Evolutionary conservation across 35 echinoderm and acorn worm species (phyloP), one percentile per base, ranked within the genome.

Genomic region (Lytechinus pictus): DNA sequence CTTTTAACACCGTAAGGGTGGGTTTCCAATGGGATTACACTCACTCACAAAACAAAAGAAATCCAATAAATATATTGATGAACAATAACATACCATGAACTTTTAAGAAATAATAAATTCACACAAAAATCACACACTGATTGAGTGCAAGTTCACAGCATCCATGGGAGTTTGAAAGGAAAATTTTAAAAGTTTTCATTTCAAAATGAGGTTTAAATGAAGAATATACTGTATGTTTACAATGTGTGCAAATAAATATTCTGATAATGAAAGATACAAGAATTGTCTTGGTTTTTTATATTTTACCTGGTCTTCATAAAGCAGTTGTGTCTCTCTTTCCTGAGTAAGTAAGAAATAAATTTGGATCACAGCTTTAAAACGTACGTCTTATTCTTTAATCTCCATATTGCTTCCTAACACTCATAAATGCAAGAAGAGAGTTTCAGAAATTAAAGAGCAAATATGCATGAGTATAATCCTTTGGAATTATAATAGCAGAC

Each of bases 241-340:
- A 16, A 79, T 24, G 21, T 79, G 21, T 79, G 66, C 66, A 79
- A 79, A 79, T 79, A 79, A 79, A 79, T 79, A 79, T 24, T 79
- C 66, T 79, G 66, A 79, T 79, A 79, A 79, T 1, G n/a, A 79
- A 14, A 79, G 66, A 79, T 79, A 79, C n/a, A 24, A 79, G 66
- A 24, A 16, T 79, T 79, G 33, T 79, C 6, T 79, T 79, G 66
- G 66, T 44, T 90, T 90, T 12, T 14, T 4, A 54, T 90, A 51
- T 90, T 10, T 90, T 90, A 90, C 88, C 88, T 90, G 88, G 88
- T 90, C 88, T 21, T 90, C 29, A 90, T 90, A 90, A 16, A 90
- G 88, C 52, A 90, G 88, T 51, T 90, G 88, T 44, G 88, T 90
- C 88, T 90, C 88, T 21, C 88, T 90, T 44, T 90, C 88, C 88